Conservation (phyloP, 1,140 invertebrate genomes). For the Sinella curviseta region DNA sequence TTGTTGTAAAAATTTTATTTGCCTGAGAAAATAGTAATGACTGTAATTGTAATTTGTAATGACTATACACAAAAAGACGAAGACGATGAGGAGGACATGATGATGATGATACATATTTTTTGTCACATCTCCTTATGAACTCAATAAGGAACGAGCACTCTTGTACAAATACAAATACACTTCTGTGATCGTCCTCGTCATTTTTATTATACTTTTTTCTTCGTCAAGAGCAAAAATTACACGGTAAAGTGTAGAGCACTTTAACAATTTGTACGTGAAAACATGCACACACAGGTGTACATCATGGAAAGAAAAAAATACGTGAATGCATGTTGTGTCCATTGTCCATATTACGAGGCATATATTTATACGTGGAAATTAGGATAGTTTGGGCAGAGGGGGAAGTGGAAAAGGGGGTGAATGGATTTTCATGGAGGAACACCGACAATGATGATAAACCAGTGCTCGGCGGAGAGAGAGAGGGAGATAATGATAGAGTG, state of each 20-base stretch:
- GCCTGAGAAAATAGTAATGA: background rate
- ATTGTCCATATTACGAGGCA: too few species aligned
- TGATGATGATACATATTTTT: conserved; percentile 2
- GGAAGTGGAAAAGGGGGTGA: too few species aligned
- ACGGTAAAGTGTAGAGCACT: too few species aligned
- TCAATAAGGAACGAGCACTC: background rate
- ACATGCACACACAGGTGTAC: too few species aligned
- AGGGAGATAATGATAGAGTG: conserved; percentile 17
- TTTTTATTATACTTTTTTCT: background rate
- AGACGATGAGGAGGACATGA: background rate
- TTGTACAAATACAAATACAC: too few species aligned
- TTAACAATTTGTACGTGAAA: background rate
- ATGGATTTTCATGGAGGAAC: too few species aligned
- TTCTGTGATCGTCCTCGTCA: too few species aligned
- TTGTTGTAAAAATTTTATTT: background rate
- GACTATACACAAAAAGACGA: too few species aligned
- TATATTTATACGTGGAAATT: too few species aligned
- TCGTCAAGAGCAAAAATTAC: background rate
- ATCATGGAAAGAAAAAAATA: background rate
- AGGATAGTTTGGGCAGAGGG: too few species aligned
- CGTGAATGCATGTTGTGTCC: background rate
- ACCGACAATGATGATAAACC: background rate
- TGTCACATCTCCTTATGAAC: background rate
- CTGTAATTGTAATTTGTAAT: background rate
- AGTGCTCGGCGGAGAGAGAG: background rate